phyloP scores from a whole-genome alignment of 2,888 invertebrate genomes.

The Monochamus alternatus region DNA sequence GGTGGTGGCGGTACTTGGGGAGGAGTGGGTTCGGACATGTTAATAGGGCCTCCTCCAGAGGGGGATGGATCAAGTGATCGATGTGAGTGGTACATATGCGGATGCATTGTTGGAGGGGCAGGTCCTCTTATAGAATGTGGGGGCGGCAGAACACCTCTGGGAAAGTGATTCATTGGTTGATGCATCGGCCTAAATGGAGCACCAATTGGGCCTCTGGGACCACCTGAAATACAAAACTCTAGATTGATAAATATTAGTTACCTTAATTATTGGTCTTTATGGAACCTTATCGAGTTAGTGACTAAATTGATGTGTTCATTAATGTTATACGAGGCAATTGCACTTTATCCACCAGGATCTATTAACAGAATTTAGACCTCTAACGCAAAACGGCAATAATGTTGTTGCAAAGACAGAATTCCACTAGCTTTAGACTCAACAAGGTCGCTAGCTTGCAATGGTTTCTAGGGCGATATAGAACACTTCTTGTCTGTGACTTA shows the following conservation, averaged over 20 bases:
- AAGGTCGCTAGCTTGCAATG: too few species aligned
- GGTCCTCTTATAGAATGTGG: slow-evolving; percentile 47
- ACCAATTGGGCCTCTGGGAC: slow-evolving; percentile 52
- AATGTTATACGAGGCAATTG: too few species aligned
- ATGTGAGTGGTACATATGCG: slow-evolving; percentile 71
- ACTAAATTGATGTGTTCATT: too few species aligned
- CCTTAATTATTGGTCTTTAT: background rate
- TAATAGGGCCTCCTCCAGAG: slow-evolving; percentile 73
- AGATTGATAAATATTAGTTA: background rate
- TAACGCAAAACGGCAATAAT: too few species aligned
- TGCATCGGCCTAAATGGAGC: slow-evolving; percentile 59
- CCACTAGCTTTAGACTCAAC: too few species aligned
- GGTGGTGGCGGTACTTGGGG: slow-evolving; percentile 66
- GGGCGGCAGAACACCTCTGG: slow-evolving; percentile 47
- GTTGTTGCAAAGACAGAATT: too few species aligned
- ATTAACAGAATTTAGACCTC: too few species aligned
- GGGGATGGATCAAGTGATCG: slow-evolving; percentile 74
- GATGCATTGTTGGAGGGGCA: slow-evolving; percentile 56
- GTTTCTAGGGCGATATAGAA: too few species aligned
- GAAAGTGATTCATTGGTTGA: slow-evolving; percentile 60
- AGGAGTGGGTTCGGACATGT: slow-evolving; percentile 66
- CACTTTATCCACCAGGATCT: too few species aligned
- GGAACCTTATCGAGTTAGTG: too few species aligned
- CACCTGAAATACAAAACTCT: slow-evolving; percentile 46
- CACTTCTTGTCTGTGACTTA: too few species aligned